Conservation (phyloP, 2,797 vertebrate genomes). For the Rachycentron canadum region DNA sequence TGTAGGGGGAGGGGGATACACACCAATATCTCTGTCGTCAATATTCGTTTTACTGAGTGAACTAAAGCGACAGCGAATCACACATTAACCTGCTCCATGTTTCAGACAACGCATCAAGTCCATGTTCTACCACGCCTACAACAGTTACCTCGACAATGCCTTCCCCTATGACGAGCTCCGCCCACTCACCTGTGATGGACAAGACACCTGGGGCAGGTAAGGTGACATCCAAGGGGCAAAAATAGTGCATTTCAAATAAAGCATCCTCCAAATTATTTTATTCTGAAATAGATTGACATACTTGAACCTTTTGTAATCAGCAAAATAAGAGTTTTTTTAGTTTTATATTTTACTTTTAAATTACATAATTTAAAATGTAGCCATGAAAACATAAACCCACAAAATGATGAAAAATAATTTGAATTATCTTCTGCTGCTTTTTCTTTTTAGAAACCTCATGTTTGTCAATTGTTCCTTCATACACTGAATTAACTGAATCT, state of each 20-base stretch:
- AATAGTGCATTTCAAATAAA: not conserved
- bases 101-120: slow-evolving; percentile 92
- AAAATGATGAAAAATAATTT: too few species aligned
- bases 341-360: not conserved
- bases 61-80: too few species aligned
- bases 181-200: slow-evolving; percentile 96
- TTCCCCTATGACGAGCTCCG: slow-evolving; percentile 97
- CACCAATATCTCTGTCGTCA: too few species aligned
- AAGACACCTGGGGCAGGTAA: slow-evolving; percentile 99
- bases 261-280: not conserved
- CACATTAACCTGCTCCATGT: too few species aligned
- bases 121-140: slow-evolving; percentile 99
- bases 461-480: too few species aligned
- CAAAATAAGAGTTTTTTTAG: not conserved
- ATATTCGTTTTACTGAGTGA: too few species aligned
- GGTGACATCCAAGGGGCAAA: not conserved
- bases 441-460: too few species aligned
- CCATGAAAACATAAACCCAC: too few species aligned
- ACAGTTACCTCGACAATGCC: slow-evolving; percentile 96
- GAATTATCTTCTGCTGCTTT: too few species aligned
- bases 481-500: too few species aligned
- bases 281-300: not conserved
- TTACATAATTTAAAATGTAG: too few species aligned
- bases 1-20: too few species aligned
- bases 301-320: not conserved